These are phyloP conservation scores for Tortrix viridana DNA, from an alignment of 2,888 invertebrate species.

Conservation along the genomic window DNA sequence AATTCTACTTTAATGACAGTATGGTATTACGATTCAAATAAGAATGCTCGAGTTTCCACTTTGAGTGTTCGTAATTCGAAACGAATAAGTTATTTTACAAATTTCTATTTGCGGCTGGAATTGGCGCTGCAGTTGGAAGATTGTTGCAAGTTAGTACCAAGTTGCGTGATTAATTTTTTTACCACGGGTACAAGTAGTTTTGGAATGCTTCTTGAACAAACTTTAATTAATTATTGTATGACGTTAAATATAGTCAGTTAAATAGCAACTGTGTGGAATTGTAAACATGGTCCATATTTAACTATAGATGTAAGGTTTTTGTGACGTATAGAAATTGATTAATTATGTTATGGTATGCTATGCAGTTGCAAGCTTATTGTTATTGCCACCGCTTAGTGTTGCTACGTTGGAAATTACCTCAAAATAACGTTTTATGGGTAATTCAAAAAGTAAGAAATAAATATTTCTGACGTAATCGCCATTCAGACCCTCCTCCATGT, in stretches of 20 bases:
- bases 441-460: no score
- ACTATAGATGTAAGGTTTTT: not conserved
- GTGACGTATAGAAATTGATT: not conserved
- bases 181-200: not conserved
- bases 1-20: not conserved
- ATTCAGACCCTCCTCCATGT: no score
- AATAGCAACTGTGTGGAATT: not conserved
- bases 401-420: not conserved
- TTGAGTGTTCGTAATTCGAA: no score
- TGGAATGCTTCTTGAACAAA: not conserved
- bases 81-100: not conserved
- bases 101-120: not conserved
- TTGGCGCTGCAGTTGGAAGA: not conserved
- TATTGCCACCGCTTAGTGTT: constrained; percentile 4
- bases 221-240: not conserved
- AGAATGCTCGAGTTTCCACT: not conserved
- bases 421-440: not conserved
- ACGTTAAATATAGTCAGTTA: not conserved
- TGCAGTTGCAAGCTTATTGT: not conserved
- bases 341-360: not conserved
- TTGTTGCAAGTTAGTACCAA: not conserved
- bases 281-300: not conserved
- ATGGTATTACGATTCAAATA: not conserved
- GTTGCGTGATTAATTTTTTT: not conserved
- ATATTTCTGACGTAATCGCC: no score